Evolutionary conservation across 2,797 vertebrate genomes (phyloP).

Genomic region (Sebastes iracundus): DNA sequence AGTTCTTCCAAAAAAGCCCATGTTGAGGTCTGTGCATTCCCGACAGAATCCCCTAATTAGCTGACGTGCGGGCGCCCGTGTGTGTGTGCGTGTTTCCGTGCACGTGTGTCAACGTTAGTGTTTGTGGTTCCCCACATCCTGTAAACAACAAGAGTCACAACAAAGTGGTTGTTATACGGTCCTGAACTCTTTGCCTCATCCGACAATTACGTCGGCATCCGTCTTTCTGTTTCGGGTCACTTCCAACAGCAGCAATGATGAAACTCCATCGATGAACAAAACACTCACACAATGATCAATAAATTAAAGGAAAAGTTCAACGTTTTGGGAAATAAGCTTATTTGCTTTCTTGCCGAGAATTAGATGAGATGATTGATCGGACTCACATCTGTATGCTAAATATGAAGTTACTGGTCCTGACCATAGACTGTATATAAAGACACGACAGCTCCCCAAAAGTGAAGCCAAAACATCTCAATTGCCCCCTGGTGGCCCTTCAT

Average conservation of each 20-base stretch:
- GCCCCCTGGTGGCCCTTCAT: too few relatives aligned
- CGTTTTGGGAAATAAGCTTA: background rate
- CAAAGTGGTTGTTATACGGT: slow-evolving; percentile 31
- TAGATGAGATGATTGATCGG: background rate
- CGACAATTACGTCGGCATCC: background rate
- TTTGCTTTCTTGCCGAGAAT: background rate
- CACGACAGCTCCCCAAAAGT: too few relatives aligned
- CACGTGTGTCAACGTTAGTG: slow-evolving; percentile 44
- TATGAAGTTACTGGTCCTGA: background rate
- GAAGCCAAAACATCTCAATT: too few relatives aligned
- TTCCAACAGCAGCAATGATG: background rate
- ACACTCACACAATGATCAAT: background rate
- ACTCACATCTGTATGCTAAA: background rate
- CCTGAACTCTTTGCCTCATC: slow-evolving; percentile 22
- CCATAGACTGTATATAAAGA: too few relatives aligned
- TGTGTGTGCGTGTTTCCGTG: background rate
- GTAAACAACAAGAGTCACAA: slow-evolving; percentile 66
- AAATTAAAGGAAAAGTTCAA: background rate
- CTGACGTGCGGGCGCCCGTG: background rate
- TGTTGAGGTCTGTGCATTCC: slow-evolving; percentile 66
- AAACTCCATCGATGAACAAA: background rate
- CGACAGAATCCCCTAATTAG: slow-evolving; percentile 65
- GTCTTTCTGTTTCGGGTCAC: slow-evolving; percentile 3
- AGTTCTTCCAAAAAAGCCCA: slow-evolving; percentile 62
- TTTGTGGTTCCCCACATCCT: slow-evolving; percentile 62